Evolutionary conservation across 2,113 vertebrate genomes (phyloP).

Genomic region (Zapornia atra): DNA sequence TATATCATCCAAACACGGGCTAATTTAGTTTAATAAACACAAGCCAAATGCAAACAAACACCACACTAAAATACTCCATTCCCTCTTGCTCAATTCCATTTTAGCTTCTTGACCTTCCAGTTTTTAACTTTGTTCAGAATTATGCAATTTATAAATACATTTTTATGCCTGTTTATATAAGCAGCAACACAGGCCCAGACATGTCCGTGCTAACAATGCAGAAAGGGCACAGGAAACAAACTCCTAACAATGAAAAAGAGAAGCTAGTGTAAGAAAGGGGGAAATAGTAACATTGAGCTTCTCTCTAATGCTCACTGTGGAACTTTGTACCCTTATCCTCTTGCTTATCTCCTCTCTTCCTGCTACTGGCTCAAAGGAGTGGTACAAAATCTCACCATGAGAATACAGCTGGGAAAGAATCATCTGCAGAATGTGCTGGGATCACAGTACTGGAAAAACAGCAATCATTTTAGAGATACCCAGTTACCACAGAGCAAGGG

Average conservation of each 20-base stretch:
- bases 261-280: background rate
- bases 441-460: background rate
- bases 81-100: background rate
- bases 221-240: background rate
- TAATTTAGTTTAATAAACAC: background rate
- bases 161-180: background rate
- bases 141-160: background rate
- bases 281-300: background rate
- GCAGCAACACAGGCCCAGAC: background rate
- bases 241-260: background rate
- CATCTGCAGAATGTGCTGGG: background rate
- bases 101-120: background rate
- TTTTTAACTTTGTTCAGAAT: background rate
- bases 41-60: background rate
- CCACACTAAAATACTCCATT: background rate
- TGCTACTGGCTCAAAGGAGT: background rate
- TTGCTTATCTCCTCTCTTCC: background rate
- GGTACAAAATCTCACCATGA: background rate
- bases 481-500: background rate
- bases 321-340: background rate
- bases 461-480: background rate
- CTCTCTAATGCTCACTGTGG: background rate
- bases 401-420: background rate
- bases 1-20: background rate
- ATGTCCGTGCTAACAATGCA: background rate